These are phyloP conservation scores for Halisarca cf. caerulea DNA, from an alignment of 37 sponge, comb jelly and placozoan species.

Conservation along the genomic window DNA sequence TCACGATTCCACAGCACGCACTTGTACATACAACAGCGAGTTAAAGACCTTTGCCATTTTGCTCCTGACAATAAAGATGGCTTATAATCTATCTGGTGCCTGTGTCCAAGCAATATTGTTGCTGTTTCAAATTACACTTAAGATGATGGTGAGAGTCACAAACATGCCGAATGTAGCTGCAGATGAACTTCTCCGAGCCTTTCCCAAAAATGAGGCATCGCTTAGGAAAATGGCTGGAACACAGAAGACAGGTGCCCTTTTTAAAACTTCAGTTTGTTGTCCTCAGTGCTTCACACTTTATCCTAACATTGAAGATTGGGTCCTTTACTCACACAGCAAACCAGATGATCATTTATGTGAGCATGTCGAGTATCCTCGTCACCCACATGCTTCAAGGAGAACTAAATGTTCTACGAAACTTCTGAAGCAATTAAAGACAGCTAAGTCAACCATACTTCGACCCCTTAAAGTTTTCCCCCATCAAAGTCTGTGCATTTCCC, in stretches of 20 bases:
- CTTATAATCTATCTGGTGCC: neutral
- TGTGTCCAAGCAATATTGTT: neutral
- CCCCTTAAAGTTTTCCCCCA: constrained; percentile 32
- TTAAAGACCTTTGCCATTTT: neutral
- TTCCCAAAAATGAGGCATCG: neutral
- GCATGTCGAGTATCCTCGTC: constrained; percentile 35
- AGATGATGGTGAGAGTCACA: neutral
- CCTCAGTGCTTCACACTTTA: constrained; percentile 37
- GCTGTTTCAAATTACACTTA: neutral
- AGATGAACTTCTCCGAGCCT: neutral
- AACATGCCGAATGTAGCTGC: neutral
- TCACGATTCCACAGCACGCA: no score
- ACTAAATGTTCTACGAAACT: constrained; percentile 9
- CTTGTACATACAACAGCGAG: no score
- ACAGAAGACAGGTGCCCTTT: neutral
- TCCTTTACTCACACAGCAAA: neutral
- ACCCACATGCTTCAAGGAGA: constrained; percentile 17
- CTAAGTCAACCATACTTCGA: neutral
- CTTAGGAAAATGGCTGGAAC: neutral
- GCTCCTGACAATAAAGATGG: neutral
- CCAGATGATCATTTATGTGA: neutral
- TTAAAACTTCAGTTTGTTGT: constrained; percentile 36
- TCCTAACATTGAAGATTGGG: neutral
- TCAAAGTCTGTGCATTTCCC: constrained; percentile 7
- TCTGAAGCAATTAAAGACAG: neutral